Evolutionary conservation across 2,797 vertebrate genomes (phyloP).

Genomic region (Halcyon badia): DNA sequence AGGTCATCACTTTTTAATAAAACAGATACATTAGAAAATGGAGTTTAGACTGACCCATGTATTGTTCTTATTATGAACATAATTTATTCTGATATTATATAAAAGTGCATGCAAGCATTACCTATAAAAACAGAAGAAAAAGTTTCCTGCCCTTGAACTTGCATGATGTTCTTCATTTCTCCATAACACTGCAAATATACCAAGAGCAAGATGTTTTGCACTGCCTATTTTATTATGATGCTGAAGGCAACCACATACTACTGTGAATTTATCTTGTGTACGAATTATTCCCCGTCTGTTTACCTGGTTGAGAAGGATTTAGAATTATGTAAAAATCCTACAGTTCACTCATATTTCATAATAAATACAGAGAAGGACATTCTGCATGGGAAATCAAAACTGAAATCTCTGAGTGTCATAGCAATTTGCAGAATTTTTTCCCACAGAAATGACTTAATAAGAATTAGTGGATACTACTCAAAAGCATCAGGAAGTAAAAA

Average conservation of each 20-base stretch:
- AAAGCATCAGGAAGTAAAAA: conserved; percentile 9
- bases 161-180: neutral
- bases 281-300: neutral
- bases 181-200: neutral
- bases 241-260: neutral
- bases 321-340: neutral
- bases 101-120: neutral
- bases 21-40: neutral
- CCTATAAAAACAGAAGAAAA: neutral
- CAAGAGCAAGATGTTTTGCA: neutral
- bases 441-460: neutral
- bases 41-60: neutral
- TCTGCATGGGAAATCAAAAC: neutral
- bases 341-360: neutral
- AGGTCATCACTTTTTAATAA: neutral
- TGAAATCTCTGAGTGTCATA: neutral
- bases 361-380: neutral
- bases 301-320: neutral
- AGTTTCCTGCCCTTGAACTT: neutral
- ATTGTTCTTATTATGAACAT: neutral
- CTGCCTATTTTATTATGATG: neutral
- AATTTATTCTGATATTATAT: neutral
- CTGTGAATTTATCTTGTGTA: neutral
- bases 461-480: neutral
- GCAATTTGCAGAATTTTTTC: neutral